Conservation (phyloP, 1,140 invertebrate genomes). For the Ylistrum balloti region DNA sequence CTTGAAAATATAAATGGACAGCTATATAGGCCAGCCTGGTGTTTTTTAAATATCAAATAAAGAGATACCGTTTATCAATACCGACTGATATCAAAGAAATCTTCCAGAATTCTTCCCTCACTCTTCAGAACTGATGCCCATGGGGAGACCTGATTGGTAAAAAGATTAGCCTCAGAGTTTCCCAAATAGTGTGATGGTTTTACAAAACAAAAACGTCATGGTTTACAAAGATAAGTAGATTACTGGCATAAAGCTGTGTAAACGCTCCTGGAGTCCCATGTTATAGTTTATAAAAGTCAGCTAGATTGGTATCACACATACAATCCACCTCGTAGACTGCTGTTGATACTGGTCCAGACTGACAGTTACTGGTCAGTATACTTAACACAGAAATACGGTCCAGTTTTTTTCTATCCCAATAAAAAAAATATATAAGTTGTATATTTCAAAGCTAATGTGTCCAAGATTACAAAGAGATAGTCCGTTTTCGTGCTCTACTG, state of each 20-base stretch:
- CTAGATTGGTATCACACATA: not conserved
- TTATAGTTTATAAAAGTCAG: slow-evolving; percentile 36
- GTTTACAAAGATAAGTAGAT: slow-evolving; percentile 39
- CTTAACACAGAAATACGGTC: not conserved
- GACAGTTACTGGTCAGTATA: not conserved
- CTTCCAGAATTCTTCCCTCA: not conserved
- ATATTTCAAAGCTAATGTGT: not conserved
- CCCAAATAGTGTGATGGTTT: not conserved
- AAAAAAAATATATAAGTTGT: not conserved
- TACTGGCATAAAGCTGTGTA: slow-evolving; percentile 15
- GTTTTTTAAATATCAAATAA: slow-evolving; percentile 30
- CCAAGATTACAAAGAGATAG: not conserved
- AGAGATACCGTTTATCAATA: not conserved
- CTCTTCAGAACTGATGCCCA: not conserved
- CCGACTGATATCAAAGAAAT: not conserved
- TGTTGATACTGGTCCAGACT: not conserved
- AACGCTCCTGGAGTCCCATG: not conserved
- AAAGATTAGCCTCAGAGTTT: not conserved
- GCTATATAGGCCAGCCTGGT: not conserved
- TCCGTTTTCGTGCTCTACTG: too few relatives aligned
- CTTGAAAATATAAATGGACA: not conserved
- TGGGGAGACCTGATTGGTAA: slow-evolving; percentile 10
- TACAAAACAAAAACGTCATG: slow-evolving; percentile 39
- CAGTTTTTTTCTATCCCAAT: not conserved
- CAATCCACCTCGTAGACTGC: not conserved